A percentile compares a stretch with the other conserved stretches of the same genome.
Conservation (phyloP, 2,113 vertebrate genomes). For the Anhinga rufa region DNA sequence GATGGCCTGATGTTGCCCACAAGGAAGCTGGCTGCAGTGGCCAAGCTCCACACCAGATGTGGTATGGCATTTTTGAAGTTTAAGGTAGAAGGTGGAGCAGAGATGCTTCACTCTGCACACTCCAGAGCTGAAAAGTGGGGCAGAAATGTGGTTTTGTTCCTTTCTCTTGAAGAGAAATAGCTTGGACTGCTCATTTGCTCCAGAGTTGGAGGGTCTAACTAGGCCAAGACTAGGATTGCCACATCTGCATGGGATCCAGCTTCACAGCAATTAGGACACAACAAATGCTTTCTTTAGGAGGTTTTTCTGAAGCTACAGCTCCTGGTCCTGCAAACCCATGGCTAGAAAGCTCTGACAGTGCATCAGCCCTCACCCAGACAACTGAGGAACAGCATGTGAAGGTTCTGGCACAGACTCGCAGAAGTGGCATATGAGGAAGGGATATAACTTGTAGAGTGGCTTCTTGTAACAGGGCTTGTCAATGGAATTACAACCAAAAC, state of each 20-base stretch:
- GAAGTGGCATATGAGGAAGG: not conserved
- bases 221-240: not conserved
- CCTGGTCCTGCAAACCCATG: not conserved
- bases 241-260: not conserved
- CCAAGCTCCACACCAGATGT: not conserved
- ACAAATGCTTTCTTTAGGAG: not conserved
- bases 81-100: not conserved
- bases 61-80: not conserved
- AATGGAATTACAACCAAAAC: not conserved
- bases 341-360: not conserved
- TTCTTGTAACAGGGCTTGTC: not conserved
- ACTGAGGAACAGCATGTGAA: not conserved
- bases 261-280: not conserved
- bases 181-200: not conserved
- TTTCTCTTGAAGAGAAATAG: not conserved
- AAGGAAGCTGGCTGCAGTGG: not conserved
- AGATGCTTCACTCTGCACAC: not conserved
- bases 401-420: not conserved
- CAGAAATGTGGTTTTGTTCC: not conserved
- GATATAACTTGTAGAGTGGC: not conserved
- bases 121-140: not conserved
- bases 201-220: not conserved
- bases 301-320: not conserved
- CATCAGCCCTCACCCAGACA: not conserved
- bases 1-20: not conserved